phyloP scores from a whole-genome alignment of 2,797 vertebrate genomes.

The Lagorchestes hirsutus region DNA sequence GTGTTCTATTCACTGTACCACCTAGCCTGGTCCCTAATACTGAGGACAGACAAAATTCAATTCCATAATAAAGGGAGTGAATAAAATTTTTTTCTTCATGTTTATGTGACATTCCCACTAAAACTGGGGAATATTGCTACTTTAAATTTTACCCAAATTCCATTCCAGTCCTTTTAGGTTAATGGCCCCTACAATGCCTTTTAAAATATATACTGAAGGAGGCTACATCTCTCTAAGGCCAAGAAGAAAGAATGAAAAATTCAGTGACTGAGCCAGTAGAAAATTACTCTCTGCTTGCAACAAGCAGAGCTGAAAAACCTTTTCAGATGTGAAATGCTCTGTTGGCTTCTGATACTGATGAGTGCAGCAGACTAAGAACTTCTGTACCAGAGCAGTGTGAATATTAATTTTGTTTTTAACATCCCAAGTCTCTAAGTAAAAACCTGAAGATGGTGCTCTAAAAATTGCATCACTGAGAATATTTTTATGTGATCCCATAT shows the following conservation, averaged over 20 bases:
- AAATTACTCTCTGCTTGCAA: conserved; percentile 32
- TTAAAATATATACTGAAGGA: conserved; percentile 41
- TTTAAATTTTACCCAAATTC: conserved; percentile 52
- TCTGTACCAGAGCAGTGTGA: conserved; percentile 52
- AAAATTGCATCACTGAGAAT: conserved; percentile 62
- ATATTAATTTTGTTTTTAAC: conserved; percentile 51
- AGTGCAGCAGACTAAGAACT: conserved; percentile 51
- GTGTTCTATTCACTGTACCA: too few relatives aligned
- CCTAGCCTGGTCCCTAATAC: not conserved
- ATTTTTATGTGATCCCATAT: conserved; percentile 66
- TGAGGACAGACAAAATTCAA: conserved; percentile 44
- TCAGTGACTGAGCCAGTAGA: not conserved
- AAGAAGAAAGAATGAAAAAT: conserved; percentile 49
- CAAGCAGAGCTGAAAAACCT: conserved; percentile 46
- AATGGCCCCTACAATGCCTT: conserved; percentile 19
- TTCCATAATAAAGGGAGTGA: conserved; percentile 48
- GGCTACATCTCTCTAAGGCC: conserved; percentile 23
- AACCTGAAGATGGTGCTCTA: conserved; percentile 60
- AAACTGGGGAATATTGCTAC: conserved; percentile 31
- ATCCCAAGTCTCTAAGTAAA: conserved; percentile 57
- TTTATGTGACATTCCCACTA: conserved; percentile 49
- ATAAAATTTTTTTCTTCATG: not conserved
- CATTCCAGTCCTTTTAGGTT: conserved; percentile 29
- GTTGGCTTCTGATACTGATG: conserved; percentile 32
- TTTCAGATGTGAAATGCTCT: conserved; percentile 40